Base-by-base conservation (phyloP, 2,888 invertebrate genomes). In the Limnephilus marmoratus region DNA sequence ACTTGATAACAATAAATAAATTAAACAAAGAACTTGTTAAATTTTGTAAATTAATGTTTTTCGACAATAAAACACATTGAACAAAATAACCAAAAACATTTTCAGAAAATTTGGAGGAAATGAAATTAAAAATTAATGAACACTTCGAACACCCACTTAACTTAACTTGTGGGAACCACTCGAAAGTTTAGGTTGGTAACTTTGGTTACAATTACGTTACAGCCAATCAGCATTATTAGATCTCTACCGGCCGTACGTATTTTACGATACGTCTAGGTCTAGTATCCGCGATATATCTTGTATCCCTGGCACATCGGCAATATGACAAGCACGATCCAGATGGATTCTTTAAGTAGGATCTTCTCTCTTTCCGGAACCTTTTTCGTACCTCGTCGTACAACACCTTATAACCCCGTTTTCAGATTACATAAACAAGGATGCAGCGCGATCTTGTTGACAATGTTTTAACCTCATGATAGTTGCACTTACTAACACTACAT, bases 301-400 rank as follows among this genome's bases (percentile, higher is more conserved):
- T 83, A 29, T 83, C 83, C 49, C 53, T 80, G 85, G n/a, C 24
- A 49, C 29, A 85, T 86, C 53, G 85, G 81, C n/a, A 91, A 91
- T 91, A 86, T 91, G 91, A 91, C 86, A 91, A 85, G 81, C 91
- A 91, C 91, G 91, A 91, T 86, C 85, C 86, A 45, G 85, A 91
- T 81, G 86, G 86, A 86, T 80, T 91, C 91, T 34, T 34, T 83
- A 81, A 86, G 91, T 91, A 81, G 85, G 86, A 86, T 86, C 68
- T 83, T 53, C 12, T 53, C 49, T 53, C 85, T 53, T 85, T 29
- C 29, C 13, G 24, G 68, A n/a, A 24, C n/a, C 68, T 68, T 68
- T 24, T n/a, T 68, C 68, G 24, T 68, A 68, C 68, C 37, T 29
- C 29, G 29, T 81, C n/a, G 24, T 24, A 18, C 37, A 5, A 41